phyloP scores from a whole-genome alignment of 2,888 invertebrate genomes.

The Choristoneura rosaceana region DNA sequence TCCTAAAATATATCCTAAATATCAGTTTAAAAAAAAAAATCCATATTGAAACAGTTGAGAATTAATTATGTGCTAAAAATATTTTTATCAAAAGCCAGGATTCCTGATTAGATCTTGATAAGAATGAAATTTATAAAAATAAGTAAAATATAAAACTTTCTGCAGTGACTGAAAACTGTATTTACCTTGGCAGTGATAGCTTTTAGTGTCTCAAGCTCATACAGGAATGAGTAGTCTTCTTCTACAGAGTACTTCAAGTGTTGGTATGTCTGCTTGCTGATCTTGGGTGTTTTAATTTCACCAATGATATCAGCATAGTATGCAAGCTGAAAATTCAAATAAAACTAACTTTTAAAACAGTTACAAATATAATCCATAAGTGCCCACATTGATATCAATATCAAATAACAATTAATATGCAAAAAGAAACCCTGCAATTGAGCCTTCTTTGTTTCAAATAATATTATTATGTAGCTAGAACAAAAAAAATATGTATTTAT shows the following conservation, averaged over 20 bases:
- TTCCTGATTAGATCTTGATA: no score
- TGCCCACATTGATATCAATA: no score
- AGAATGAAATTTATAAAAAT: background rate
- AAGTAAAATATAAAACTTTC: background rate
- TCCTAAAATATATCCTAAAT: no score
- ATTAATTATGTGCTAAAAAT: no score
- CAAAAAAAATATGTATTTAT: background rate
- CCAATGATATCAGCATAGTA: slow-evolving; percentile 72
- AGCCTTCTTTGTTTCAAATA: no score
- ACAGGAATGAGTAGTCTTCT: slow-evolving; percentile 87
- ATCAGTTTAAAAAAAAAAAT: no score
- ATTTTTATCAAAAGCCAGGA: no score
- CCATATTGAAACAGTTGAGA: no score
- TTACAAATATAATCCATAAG: no score
- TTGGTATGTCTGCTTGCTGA: slow-evolving; percentile 59
- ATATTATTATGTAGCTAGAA: background rate
- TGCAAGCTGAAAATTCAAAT: slow-evolving; percentile 65
- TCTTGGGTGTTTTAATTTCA: slow-evolving; percentile 61
- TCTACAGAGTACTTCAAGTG: slow-evolving; percentile 76
- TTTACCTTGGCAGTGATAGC: slow-evolving; percentile 83
- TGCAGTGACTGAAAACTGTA: background rate
- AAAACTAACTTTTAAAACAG: background rate
- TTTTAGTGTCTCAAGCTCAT: slow-evolving; percentile 86
- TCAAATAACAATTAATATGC: no score
- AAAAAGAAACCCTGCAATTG: no score